Evolutionary conservation across 1,140 invertebrate genomes (phyloP).

Genomic region (Whitmania pigra): DNA sequence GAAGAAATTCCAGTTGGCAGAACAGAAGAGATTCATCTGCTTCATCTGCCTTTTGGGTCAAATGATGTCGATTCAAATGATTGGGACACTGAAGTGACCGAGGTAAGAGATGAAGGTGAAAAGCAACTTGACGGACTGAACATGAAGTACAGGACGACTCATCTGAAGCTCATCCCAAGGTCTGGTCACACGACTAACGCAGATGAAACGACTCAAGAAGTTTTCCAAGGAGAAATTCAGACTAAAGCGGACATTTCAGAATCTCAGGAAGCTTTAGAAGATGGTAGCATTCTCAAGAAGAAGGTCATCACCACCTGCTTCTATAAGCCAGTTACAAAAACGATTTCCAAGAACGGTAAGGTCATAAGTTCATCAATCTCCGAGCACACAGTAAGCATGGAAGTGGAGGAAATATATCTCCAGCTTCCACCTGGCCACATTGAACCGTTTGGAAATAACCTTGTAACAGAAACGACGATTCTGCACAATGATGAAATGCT

Average conservation of each 20-base stretch:
- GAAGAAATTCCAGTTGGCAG: neutral
- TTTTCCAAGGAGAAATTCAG: constrained; percentile 1
- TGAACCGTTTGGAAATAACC: constrained; percentile 16
- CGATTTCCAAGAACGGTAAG: constrained; percentile 1
- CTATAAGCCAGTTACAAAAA: constrained; percentile 7
- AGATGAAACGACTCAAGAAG: neutral
- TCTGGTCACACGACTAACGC: no score
- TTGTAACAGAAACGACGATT: constrained; percentile 13
- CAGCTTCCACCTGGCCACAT: constrained; percentile 12
- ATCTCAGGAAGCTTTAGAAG: neutral
- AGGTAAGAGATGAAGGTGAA: neutral
- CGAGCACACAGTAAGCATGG: constrained; percentile 11
- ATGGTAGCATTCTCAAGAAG: constrained; percentile 12
- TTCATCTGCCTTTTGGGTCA: constrained; percentile 11
- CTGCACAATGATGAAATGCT: constrained; percentile 2
- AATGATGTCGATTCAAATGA: neutral
- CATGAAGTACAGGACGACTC: neutral
- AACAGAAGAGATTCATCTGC: neutral
- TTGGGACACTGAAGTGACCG: constrained; percentile 11
- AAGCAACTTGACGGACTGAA: neutral
- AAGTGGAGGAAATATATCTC: constrained; percentile 15
- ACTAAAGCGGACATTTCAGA: neutral
- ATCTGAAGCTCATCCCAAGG: neutral
- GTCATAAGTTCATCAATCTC: neutral
- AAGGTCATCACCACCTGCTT: constrained; percentile 13